Conservation (phyloP, 2,888 invertebrate species). For the Agrypnus murinus region DNA sequence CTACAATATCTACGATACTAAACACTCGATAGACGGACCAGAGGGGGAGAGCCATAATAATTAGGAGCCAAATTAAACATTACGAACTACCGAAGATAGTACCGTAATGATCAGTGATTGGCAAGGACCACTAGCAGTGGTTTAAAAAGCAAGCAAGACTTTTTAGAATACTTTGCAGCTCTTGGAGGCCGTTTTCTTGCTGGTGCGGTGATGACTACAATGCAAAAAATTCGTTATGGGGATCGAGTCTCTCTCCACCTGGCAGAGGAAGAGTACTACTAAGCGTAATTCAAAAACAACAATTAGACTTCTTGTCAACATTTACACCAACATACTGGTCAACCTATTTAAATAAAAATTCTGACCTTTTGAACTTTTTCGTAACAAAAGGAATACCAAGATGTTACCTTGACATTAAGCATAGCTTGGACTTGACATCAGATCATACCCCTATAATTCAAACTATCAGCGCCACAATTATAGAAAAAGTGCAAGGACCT, state of each 20-base stretch:
- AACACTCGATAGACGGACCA: slow-evolving; percentile 9
- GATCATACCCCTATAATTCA: background rate
- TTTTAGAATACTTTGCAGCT: slow-evolving; percentile 1
- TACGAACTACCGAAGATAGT: background rate
- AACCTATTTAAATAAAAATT: background rate
- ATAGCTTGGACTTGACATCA: background rate
- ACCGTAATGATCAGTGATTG: background rate
- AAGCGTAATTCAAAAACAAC: slow-evolving; percentile 3
- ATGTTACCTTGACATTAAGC: slow-evolving; percentile 1
- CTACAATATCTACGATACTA: slow-evolving; percentile 25
- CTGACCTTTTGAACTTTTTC: slow-evolving; percentile 1
- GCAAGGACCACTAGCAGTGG: slow-evolving; percentile 2
- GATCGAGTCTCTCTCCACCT: slow-evolving; percentile 1
- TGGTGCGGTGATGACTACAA: background rate
- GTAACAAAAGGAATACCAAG: too few relatives aligned
- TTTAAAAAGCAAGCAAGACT: background rate
- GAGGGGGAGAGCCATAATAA: slow-evolving; percentile 19
- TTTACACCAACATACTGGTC: background rate
- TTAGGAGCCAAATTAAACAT: slow-evolving; percentile 2
- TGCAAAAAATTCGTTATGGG: background rate
- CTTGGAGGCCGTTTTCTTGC: background rate
- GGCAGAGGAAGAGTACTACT: slow-evolving; percentile 15
- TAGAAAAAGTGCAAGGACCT: too few relatives aligned
- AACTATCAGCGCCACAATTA: too few relatives aligned
- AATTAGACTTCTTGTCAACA: slow-evolving; percentile 9